Evolutionary conservation across 2,888 invertebrate species (phyloP), one percentile per base, ranked within the genome.

Genomic region (Dendrolimus houi): DNA sequence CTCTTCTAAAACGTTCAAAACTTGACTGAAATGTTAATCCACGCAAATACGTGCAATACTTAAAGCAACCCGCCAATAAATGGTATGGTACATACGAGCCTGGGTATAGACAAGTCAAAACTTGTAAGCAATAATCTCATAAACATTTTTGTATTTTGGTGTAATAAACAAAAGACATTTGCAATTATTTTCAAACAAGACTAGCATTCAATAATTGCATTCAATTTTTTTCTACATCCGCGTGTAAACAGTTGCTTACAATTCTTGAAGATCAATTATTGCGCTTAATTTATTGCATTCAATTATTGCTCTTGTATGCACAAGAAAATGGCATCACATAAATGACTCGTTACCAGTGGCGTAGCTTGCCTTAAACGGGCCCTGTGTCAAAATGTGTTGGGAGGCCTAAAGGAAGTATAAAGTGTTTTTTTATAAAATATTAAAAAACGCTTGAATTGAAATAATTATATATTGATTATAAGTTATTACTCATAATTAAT

Each of bases 21-120:
- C 47, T 47, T 55, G 56, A 60, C 58, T 60, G 55, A 60, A 55
- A 54, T 54, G 57, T 58, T 60, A 52, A 57, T 40, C 60, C 57
- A 57, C 61, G 59, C 59, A 59, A 61, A 59, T 57, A 59, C 55
- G 57, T 59, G 57, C 61, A 61, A 61, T 61, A 56, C 57, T 59
- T 61, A 47, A 59, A 57, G 55, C 56, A 61, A 59, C 56, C 47
- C 59, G 54, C 58, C 56, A 61, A 52, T 55, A 57, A 59, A 62
- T 56, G 55, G 55, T 56, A 54, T 57, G 56, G 29, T 29, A 53
- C 56, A 54, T 55, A 57, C 59, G 53, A 60, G n/a, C 52, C 52
- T 53, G 10, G 17, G 9, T 54, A 17, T 56, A 47, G 47, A 47
- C 8, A 47, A 47, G 54, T 56, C 56, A 56, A 56, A 41, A 56